Conservation (phyloP, 2,888 invertebrate species). For the Petrolisthes cinctipes region DNA sequence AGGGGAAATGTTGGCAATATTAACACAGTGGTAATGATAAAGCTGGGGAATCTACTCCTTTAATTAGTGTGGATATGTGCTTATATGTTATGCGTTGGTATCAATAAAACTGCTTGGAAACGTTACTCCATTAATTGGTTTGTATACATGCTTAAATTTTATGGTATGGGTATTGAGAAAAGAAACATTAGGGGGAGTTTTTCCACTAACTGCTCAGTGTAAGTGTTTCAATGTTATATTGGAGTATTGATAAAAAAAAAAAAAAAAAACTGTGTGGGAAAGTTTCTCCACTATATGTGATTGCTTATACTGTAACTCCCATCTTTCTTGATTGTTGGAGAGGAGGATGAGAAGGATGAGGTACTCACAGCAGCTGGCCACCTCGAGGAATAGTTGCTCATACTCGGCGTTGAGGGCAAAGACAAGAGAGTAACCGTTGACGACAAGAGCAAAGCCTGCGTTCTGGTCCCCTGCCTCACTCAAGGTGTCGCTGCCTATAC, state of each 20-base stretch:
- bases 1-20: not conserved
- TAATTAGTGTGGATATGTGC: too few relatives aligned
- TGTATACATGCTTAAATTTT: too few relatives aligned
- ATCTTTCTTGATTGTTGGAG: too few relatives aligned
- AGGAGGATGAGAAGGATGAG: not conserved
- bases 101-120: too few relatives aligned
- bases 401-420: conserved; percentile 92
- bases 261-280: too few relatives aligned
- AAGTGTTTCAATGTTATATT: too few relatives aligned
- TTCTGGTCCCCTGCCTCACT: conserved; percentile 69
- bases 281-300: not conserved
- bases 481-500: conserved; percentile 69
- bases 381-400: conserved; percentile 85
- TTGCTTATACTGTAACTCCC: not conserved
- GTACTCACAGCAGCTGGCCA: conserved; percentile 74
- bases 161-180: too few relatives aligned
- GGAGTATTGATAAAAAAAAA: too few relatives aligned
- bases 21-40: not conserved
- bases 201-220: too few relatives aligned
- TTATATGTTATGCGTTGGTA: too few relatives aligned
- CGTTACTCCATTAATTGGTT: too few relatives aligned
- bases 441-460: conserved; percentile 88
- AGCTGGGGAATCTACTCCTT: not conserved
- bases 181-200: too few relatives aligned
- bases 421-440: conserved; percentile 96